These are phyloP conservation scores for Drosophila borealis DNA, from an alignment of 2,888 invertebrate genomes.

Conservation along the genomic window DNA sequence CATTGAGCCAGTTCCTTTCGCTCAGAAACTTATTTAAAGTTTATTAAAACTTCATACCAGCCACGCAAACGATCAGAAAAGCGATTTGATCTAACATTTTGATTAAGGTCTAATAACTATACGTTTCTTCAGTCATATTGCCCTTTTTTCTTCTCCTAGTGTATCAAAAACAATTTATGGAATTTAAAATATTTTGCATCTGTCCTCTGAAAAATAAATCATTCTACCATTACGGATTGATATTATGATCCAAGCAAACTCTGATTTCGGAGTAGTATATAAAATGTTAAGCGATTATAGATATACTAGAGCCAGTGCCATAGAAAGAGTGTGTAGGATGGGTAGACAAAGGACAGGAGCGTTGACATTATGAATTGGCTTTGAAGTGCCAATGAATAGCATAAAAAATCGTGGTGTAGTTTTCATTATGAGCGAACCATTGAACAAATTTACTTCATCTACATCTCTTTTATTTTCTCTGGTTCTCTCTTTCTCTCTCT, in stretches of 20 bases:
- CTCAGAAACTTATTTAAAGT: no score
- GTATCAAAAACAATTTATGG: no score
- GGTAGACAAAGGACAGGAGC: conserved; percentile 25
- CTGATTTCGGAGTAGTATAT: conserved; percentile 34
- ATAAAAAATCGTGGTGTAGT: conserved; percentile 63
- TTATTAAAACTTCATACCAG: no score
- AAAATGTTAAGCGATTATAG: conserved; percentile 52
- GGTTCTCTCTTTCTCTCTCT: conserved; percentile 2
- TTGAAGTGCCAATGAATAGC: conserved; percentile 77
- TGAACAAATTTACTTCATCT: conserved; percentile 72
- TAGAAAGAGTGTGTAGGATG: conserved; percentile 34
- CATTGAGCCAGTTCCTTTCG: no score
- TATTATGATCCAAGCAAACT: conserved; percentile 61
- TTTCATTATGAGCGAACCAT: conserved; percentile 72
- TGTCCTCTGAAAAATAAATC: conserved; percentile 28
- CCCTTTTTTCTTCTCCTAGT: no score
- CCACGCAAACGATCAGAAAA: no score
- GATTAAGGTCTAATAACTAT: no score
- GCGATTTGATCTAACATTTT: no score
- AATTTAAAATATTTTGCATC: conserved; percentile 44
- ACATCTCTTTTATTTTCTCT: conserved; percentile 18
- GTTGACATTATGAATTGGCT: conserved; percentile 67
- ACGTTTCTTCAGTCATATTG: no score
- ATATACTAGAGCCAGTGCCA: conserved; percentile 5
- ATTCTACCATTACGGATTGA: conserved; percentile 56